Evolutionary conservation across 2,888 invertebrate genomes (phyloP), one percentile per base, ranked within the genome.

Genomic region (Volucella bombylans): DNA sequence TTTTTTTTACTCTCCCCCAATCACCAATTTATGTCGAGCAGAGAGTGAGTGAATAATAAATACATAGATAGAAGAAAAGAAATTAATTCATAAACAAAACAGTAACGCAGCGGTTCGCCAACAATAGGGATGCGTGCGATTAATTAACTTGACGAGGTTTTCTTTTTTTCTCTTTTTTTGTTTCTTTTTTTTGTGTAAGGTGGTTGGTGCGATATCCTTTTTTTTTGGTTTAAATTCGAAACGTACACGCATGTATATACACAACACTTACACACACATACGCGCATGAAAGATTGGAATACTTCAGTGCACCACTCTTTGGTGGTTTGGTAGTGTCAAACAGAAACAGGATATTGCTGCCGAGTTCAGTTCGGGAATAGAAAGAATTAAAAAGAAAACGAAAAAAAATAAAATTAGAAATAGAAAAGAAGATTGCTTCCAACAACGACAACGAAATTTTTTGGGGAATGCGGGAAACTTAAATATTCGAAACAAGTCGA

Each of bases 1-100:
- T 80, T 82, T 86, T 81, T 88, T 87, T 80, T 87, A n/a, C 31
- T 49, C 47, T 23, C 14, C 31, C 18, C 12, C 31, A 49, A 11
- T 62, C n/a, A 15, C 39, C 38, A 14, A 10, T 39, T 8, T 6
- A 11, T 65, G 10, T 59, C 47, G 9, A 52, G 49, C 67, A 55
- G 39, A 79, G 68, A 65, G 65, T 81, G 81, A 81, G 85, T 72
- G 81, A 59, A 69, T 76, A 72, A 71, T 38, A 67, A 73, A 15
- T 49, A 67, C 50, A 49, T 43, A 49, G 45, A 49, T 43, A 49
- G 45, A 69, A 52, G 55, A 67, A 64, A 72, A 67, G 61, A 72
- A 81, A 50, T 57, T 72, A 77, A 68, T 64, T 72, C 47, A 83
- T 85, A 85, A 85, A 85, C 85, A 85, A 85, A 81, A 81, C 81